Percentiles rank a stretch among this genome's conserved stretches.
These are phyloP conservation scores for Ammospiza nelsoni DNA, from an alignment of 2,113 vertebrate species.

Conservation along the genomic window DNA sequence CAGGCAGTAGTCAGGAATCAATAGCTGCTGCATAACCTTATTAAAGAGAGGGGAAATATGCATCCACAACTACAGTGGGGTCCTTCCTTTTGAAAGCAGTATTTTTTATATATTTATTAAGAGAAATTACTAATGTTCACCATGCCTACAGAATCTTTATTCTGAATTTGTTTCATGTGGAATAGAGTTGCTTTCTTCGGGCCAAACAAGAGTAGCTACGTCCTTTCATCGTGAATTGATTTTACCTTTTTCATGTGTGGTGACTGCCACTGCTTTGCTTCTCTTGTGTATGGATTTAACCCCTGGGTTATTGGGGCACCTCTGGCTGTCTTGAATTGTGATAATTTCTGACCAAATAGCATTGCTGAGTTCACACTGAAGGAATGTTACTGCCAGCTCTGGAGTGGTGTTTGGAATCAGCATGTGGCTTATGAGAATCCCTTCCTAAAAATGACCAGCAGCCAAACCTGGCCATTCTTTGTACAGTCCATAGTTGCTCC, in stretches of 20 bases:
- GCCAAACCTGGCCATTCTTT: neutral
- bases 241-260: constrained; percentile 11
- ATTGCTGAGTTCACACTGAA: neutral
- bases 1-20: neutral
- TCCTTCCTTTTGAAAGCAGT: neutral
- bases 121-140: constrained; percentile 29
- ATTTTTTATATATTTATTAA: constrained; percentile 13
- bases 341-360: neutral
- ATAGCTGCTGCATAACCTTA: constrained; percentile 36
- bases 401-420: neutral
- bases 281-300: neutral
- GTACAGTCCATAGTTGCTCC: neutral
- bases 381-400: neutral
- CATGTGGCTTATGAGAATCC: neutral
- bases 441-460: neutral
- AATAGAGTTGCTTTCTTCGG: constrained; percentile 35
- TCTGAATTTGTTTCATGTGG: neutral
- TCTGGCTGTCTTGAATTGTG: neutral
- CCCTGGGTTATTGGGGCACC: neutral
- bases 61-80: neutral
- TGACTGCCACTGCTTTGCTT: neutral
- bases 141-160: neutral
- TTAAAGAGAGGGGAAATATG: constrained; percentile 38
- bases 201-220: neutral
- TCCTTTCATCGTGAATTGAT: neutral